Base-by-base conservation (phyloP, 2,888 invertebrate genomes). In the Tridacna crocea region DNA sequence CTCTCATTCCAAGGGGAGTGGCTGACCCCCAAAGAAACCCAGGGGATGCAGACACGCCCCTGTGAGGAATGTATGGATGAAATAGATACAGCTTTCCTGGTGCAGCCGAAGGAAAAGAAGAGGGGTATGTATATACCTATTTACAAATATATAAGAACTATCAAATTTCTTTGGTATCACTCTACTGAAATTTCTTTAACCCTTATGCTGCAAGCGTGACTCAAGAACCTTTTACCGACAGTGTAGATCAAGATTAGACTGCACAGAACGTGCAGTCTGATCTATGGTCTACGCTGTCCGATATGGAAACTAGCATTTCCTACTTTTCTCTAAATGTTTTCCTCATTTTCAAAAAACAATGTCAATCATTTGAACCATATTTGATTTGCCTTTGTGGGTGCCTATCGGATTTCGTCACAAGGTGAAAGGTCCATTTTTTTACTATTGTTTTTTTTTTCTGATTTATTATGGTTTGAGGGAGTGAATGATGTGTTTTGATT, bases 1-100 rank as follows among this genome's bases (percentile, higher is more conserved):
- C 83, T 90, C 8, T 88, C 92, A 8, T 94, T 94, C 84, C 83
- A 90, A n/a, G 94, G 94, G 3, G 94, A 94, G 77, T 94, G 94
- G 94, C 85, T 91, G 73, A 92, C 93, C 0, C 94, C 94, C 0
- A 93, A 93, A 77, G 94, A 94, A 72, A 88, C 92, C 1, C 94
- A 94, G 82, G 81, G 84, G 17, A 61, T 91, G 72, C 77, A 82
- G 58, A 87, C 88, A 12, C 87, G 89, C 47, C 76, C 80, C 17
- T 94, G 94, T 85, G 90, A 91, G 60, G 79, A 84, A 22, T 94
- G 94, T 76, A 81, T 88, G 36, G 87, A 90, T 55, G 84, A 90
- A 11, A 89, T 94, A 11, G 88, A 90, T 78, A 91, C 92, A 2
- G 88, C 88, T 11, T 92, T 87, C 80, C 89, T 94, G 17, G 91